These are phyloP conservation scores for Xenus cinereus DNA, from an alignment of 2,113 vertebrate genomes.

Conservation along the genomic window DNA sequence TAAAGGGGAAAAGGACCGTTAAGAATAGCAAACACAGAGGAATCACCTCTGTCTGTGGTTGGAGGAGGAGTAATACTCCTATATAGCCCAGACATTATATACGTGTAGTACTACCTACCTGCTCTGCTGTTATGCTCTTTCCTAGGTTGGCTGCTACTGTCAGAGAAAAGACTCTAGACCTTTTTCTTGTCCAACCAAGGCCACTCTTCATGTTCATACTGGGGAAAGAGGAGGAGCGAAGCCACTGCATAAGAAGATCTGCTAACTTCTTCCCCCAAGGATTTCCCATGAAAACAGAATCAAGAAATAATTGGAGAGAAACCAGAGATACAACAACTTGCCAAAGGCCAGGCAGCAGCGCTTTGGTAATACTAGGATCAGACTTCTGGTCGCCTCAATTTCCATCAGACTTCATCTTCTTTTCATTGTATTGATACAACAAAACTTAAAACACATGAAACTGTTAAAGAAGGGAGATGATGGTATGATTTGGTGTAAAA, in stretches of 20 bases:
- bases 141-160: background rate
- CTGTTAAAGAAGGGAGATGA: background rate
- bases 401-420: background rate
- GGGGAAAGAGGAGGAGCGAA: background rate
- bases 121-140: background rate
- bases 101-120: background rate
- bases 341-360: background rate
- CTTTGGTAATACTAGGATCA: background rate
- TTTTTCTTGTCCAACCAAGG: background rate
- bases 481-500: background rate
- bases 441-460: background rate
- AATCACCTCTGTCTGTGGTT: background rate
- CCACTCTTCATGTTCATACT: background rate
- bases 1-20: background rate
- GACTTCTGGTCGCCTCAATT: background rate
- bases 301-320: background rate
- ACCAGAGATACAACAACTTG: background rate
- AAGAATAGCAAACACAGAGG: background rate
- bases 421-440: background rate
- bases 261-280: background rate
- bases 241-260: background rate
- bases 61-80: background rate
- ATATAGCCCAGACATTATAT: too few relatives aligned
- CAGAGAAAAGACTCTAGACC: background rate
- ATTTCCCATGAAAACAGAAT: background rate